Evolutionary conservation across 2,888 invertebrate species (phyloP).

Genomic region (Bembecia ichneumoniformis): DNA sequence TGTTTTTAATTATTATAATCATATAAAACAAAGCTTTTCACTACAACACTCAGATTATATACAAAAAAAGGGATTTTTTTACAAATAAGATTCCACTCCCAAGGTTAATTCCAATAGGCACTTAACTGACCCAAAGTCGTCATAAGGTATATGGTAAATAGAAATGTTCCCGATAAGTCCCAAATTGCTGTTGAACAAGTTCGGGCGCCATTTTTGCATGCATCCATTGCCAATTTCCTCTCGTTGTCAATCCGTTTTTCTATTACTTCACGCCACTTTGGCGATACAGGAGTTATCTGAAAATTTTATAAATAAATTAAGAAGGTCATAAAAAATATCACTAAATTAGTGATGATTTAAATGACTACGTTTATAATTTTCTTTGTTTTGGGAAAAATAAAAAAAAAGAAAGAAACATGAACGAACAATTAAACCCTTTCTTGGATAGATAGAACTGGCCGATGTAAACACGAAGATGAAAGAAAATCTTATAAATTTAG

Average conservation of each 20-base stretch:
- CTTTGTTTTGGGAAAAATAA: no score
- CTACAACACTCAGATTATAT: background rate
- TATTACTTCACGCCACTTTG: conserved; percentile 75
- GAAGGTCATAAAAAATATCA: background rate
- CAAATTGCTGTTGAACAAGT: conserved; percentile 73
- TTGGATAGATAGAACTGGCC: no score
- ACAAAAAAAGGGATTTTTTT: background rate
- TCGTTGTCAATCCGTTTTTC: conserved; percentile 71
- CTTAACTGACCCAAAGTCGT: conserved; percentile 74
- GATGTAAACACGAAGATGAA: no score
- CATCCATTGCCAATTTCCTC: conserved; percentile 60
- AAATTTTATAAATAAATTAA: conserved; percentile 7
- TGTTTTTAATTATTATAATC: background rate
- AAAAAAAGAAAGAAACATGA: no score
- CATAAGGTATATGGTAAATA: conserved; percentile 78
- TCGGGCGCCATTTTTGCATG: conserved; percentile 38
- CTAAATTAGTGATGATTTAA: no score
- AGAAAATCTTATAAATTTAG: no score
- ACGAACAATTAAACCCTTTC: no score
- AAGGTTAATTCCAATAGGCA: background rate
- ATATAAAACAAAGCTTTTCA: background rate
- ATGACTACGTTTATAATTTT: no score
- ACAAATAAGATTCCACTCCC: no score
- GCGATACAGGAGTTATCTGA: conserved; percentile 67
- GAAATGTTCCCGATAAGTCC: conserved; percentile 78